Base-by-base conservation (phyloP, 2,888 invertebrate species). In the Chydorus sphaericus region DNA sequence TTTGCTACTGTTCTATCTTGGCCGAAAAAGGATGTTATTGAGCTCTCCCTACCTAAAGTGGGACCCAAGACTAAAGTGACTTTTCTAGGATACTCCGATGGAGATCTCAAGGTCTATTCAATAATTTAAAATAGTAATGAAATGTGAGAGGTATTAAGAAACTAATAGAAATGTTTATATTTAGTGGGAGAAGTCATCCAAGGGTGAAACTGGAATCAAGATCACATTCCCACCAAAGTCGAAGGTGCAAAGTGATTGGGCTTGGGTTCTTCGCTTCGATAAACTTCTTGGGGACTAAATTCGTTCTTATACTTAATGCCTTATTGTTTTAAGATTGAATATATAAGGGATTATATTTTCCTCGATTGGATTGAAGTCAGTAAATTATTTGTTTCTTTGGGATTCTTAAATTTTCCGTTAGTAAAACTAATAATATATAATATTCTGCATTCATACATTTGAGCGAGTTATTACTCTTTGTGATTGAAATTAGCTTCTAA, bases 1-100 rank as follows among this genome's bases (percentile, higher is more conserved):
- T 90, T 83, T 67, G 86, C 82, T 0, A 78, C 79, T 50, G 69
- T 81, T 18, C 69, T 88, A 33, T 67, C 75, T 3, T 89, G 88
- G 84, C 87, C 88, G 0, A 65, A 68, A 26, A 69, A 75, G 44
- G 75, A 75, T 58, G 65, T 71, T 18, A 67, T 85, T 10, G 61
- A 68, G 20, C 68, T 82, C 7, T 73, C 72, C 59, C 68, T 75
- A 1, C 65, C 73, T 2, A 65, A 66, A 4, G 58, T 65, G 2
- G 62, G 69, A 16, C 58, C 63, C 1, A 60, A 65, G 3, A 68
- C 70, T 1, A 64, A 63, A 36, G 70, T 80, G 36, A 63, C 62
- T 7, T 62, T 82, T 60, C 66, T 82, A 28, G 82, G 80, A n/a
- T 72, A 73, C 64, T 57, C 63, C 64, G 58, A 63, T 7, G 60